Conservation (phyloP, 2,113 vertebrate species). For the Tragelaphus imberbis region DNA sequence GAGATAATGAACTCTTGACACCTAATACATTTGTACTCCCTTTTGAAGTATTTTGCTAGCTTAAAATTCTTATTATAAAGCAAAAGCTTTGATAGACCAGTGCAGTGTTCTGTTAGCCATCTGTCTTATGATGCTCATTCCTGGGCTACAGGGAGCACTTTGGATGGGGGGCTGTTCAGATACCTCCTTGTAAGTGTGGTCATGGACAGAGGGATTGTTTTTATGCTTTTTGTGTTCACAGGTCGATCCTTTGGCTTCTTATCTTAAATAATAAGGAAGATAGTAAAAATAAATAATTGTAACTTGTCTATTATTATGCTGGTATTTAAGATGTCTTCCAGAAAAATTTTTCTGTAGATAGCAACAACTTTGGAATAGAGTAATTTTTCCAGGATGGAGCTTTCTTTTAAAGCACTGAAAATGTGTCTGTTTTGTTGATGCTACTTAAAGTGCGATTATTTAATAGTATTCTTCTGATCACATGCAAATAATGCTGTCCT, state of each 20-base stretch:
- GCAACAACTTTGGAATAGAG: slow-evolving; percentile 54
- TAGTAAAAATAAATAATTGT: slow-evolving; percentile 37
- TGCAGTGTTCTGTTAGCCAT: slow-evolving; percentile 25
- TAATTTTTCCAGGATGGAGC: slow-evolving; percentile 30
- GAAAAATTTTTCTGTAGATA: slow-evolving; percentile 52
- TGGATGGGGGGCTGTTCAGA: not conserved
- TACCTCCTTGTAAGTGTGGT: slow-evolving; percentile 19
- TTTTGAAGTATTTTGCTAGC: slow-evolving; percentile 49
- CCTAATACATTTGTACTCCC: not conserved
- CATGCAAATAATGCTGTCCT: slow-evolving; percentile 32
- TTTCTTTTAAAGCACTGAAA: slow-evolving; percentile 18
- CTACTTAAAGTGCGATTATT: not conserved
- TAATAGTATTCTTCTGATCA: not conserved
- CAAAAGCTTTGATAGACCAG: slow-evolving; percentile 29
- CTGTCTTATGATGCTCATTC: slow-evolving; percentile 41
- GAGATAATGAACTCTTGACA: slow-evolving; percentile 39
- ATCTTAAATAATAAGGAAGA: slow-evolving; percentile 49
- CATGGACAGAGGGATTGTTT: not conserved
- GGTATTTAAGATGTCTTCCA: slow-evolving; percentile 35
- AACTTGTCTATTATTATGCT: not conserved
- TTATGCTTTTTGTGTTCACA: not conserved
- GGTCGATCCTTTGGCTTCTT: slow-evolving; percentile 39
- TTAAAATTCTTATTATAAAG: slow-evolving; percentile 41
- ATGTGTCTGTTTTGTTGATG: slow-evolving; percentile 9
- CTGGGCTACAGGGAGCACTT: slow-evolving; percentile 29